phyloP scores from a whole-genome alignment of 2,113 vertebrate species.

The Isichthys henryi region DNA sequence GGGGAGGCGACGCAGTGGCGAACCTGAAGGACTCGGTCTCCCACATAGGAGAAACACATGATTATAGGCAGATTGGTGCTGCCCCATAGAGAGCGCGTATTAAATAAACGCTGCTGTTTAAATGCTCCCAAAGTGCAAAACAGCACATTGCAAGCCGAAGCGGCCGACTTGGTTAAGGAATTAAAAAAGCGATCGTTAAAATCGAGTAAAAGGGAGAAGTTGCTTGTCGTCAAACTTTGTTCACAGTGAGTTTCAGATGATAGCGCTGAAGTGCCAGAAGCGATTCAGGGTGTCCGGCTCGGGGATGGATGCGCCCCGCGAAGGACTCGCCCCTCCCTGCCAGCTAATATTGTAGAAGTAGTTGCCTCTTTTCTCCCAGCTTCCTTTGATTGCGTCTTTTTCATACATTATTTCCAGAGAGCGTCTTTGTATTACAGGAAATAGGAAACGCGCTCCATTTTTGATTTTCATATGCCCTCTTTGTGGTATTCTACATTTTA shows the following conservation, averaged over 20 bases:
- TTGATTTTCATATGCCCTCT: neutral
- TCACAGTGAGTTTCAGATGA: conserved; percentile 87
- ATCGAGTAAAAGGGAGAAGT: conserved; percentile 80
- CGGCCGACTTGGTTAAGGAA: conserved; percentile 75
- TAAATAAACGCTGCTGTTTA: conserved; percentile 74
- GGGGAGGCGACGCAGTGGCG: conserved; percentile 61
- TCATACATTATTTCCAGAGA: neutral
- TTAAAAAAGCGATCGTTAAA: conserved; percentile 80
- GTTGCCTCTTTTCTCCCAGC: neutral
- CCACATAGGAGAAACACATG: conserved; percentile 86
- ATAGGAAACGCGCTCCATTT: neutral
- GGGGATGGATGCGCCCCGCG: no score
- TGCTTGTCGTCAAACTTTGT: conserved; percentile 82
- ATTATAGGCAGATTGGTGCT: conserved; percentile 77
- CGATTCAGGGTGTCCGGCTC: no score
- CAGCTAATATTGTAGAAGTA: conserved; percentile 61
- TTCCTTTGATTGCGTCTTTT: neutral
- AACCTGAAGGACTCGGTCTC: conserved; percentile 76
- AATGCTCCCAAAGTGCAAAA: conserved; percentile 72
- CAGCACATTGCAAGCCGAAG: conserved; percentile 66
- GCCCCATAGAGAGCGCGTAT: conserved; percentile 65
- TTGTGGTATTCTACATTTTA: neutral
- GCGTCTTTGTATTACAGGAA: neutral
- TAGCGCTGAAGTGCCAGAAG: conserved; percentile 25
- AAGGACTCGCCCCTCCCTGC: conserved; percentile 35